These are phyloP conservation scores for Ivindomyrus marchei DNA, from an alignment of 2,113 vertebrate species.

Conservation along the genomic window DNA sequence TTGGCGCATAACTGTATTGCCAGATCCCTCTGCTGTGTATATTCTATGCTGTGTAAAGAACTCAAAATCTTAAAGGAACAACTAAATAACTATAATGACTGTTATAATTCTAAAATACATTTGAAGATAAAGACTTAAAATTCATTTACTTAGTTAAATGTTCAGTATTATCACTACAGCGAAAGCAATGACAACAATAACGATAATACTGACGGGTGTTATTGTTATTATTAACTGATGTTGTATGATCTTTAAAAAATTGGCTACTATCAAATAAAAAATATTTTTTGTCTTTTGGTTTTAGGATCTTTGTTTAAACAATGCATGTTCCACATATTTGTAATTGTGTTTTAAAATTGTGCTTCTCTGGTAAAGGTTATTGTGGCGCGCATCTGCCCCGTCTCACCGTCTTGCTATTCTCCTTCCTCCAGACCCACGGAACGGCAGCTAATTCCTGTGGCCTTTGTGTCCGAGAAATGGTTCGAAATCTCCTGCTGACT, in stretches of 20 bases:
- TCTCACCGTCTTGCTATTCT: slow-evolving; percentile 31
- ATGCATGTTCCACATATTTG: background rate
- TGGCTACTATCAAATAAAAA: background rate
- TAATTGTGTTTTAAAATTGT: background rate
- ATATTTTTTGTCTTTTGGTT: background rate
- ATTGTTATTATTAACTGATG: background rate
- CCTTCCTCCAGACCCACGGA: slow-evolving; percentile 79
- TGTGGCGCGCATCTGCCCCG: background rate
- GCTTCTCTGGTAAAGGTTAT: background rate
- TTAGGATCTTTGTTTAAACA: background rate
- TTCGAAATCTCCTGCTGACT: slow-evolving; percentile 99
- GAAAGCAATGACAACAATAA: too few species aligned
- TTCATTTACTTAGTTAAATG: too few species aligned
- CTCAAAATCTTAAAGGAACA: background rate
- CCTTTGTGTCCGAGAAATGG: slow-evolving; percentile 99
- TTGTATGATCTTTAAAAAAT: background rate
- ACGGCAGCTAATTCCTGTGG: slow-evolving; percentile 97
- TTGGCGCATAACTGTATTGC: background rate
- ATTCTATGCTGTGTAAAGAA: background rate
- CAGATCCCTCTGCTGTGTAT: background rate
- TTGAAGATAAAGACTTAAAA: background rate
- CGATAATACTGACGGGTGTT: background rate
- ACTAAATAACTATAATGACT: background rate
- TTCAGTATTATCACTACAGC: too few species aligned
- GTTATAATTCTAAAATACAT: background rate